phyloP scores from a whole-genome alignment of 2,888 invertebrate genomes.

The Cheilosia grossa region DNA sequence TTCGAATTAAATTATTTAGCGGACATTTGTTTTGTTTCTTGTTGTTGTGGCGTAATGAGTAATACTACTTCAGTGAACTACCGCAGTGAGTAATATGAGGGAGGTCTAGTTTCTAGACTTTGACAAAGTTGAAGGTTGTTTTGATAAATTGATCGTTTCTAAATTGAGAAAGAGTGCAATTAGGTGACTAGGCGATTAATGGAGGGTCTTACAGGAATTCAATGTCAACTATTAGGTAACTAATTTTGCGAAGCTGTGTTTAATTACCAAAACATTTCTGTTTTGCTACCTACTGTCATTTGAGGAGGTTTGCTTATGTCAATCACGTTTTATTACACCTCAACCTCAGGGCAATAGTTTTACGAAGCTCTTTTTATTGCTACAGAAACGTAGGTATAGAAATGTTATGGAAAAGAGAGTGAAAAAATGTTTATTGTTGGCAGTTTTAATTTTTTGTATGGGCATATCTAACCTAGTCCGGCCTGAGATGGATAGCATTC shows the following conservation, averaged over 20 bases:
- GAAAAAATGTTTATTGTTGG: constrained; percentile 29
- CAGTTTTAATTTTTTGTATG: neutral
- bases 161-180: constrained; percentile 52
- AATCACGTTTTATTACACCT: constrained; percentile 38
- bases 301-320: constrained; percentile 22
- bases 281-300: neutral
- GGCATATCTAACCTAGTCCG: neutral
- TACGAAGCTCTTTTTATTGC: constrained; percentile 38
- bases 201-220: constrained; percentile 1
- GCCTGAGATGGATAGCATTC: neutral
- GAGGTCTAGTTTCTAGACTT: constrained; percentile 1
- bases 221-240: constrained; percentile 36
- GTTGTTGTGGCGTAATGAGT: constrained; percentile 15
- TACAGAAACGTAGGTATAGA: neutral
- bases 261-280: constrained; percentile 44
- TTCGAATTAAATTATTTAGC: constrained; percentile 25
- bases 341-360: constrained; percentile 38
- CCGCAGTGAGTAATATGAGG: constrained; percentile 54
- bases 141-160: constrained; percentile 44
- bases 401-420: constrained; percentile 6
- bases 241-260: constrained; percentile 20
- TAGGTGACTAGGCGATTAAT: constrained; percentile 6
- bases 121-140: constrained; percentile 43
- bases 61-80: constrained; percentile 15
- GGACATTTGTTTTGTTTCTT: constrained; percentile 27